Evolutionary conservation across 2,797 vertebrate species (phyloP), one percentile per base, ranked within the genome.

Genomic region (Dicrostonyx torquatus): DNA sequence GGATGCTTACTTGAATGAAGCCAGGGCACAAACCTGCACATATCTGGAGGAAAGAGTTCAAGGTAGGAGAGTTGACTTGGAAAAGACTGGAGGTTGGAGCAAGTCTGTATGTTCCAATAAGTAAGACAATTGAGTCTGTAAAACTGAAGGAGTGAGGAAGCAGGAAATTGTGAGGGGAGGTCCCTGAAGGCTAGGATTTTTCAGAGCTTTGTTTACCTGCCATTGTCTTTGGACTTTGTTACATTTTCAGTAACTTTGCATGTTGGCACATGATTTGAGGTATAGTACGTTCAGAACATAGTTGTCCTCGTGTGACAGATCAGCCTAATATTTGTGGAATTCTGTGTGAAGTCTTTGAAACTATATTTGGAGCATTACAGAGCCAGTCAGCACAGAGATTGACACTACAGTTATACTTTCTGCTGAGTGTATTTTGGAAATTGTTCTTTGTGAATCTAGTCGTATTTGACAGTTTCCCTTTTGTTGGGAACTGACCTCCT

Each of bases 381-480:
- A 62, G 45, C 85, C 26, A 77, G 0, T 87, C 72, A 82, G 43
- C 72, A 22, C 29, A 83, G 55, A 91, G 11, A 79, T 66, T 78
- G 0, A 40, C 55, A 40, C 48, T 89, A 17, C 6, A 45, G 4
- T 85, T 83, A 66, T 68, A 68, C 53, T 22, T 29, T 94, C 20
- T 93, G 26, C n/a, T 86, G 31, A 64, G 31, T 45, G 76, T 90
- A 83, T 86, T 79, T 93, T 50, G 6, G 40, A 60, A 29, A 40
- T 78, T 95, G 34, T 92, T 75, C 40, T 58, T 91, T 94, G 29
- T 80, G 64, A 64, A 85, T 91, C 62, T 87, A 73, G 45, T 93
- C 60, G 55, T 87, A 87, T 66, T 29, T 91, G 66, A 87, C 80
- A 87, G 4, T 93, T 90, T 43, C 15, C 53, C 40, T 95, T 89